Base-by-base conservation (phyloP, 2,797 vertebrate genomes). In the Anguilla megastoma region DNA sequence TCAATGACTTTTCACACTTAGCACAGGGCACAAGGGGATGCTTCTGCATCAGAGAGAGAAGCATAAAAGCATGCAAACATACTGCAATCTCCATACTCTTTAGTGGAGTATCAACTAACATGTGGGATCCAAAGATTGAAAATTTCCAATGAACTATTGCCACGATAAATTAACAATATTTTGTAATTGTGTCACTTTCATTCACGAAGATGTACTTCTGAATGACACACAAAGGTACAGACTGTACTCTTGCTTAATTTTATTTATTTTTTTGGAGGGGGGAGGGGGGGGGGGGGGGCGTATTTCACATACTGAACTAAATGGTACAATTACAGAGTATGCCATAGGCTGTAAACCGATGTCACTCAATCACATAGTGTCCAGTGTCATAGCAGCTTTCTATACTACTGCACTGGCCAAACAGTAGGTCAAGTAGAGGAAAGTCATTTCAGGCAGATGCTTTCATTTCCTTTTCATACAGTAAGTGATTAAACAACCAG, bases 1-100 rank as follows among this genome's bases (percentile, higher is more conserved):
- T 95, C 95, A 97, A 94, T 91, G 90, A 94, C 91, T 95, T 93
- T 95, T 94, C 95, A 97, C 96, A 97, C 97, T 96, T 90, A 93
- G 91, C 92, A 91, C 87, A 90, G 87, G 94, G 94, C 88, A 89
- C 82, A 69, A 85, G n/a, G 89, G 88, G 92, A 10, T 52, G 50
- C 88, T 91, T 88, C 89, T 88, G 80, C 80, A 79, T 83, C 30
- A 88, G 56, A 86, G 85, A 60, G 66, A 66, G 58, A 86, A 83
- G 50, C 76, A 79, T 74, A 50, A 24, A 88, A 71, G 84, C 80
- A 45, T 50, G 27, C 45, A 74, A 89, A 82, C 74, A 41, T 84
- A 83, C 85, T 86, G 88, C 84, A 36, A 80, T 88, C 86, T 80
- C 86, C 90, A 90, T 90, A 88, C 71, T 89, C 58, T 85, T 58